These are phyloP conservation scores for Gandaritis pyraliata DNA, from an alignment of 2,888 invertebrate species.

Conservation along the genomic window DNA sequence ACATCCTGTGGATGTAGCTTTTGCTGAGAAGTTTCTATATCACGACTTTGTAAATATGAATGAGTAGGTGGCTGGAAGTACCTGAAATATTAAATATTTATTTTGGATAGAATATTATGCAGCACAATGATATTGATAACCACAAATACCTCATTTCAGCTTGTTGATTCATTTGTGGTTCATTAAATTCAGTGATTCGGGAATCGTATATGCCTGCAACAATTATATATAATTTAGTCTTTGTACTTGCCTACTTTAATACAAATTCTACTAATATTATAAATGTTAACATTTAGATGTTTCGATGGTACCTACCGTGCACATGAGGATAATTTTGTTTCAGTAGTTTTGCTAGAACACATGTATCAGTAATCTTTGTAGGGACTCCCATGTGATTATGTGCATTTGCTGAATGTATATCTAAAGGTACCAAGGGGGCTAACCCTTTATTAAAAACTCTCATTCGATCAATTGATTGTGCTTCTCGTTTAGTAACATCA, in stretches of 20 bases:
- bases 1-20: conserved; percentile 71
- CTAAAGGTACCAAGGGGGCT: conserved; percentile 39
- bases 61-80: conserved; percentile 44
- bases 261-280: too few species aligned
- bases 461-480: conserved; percentile 35
- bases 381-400: conserved; percentile 42
- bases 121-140: too few species aligned
- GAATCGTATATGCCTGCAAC: conserved; percentile 53
- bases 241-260: not conserved
- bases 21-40: conserved; percentile 47
- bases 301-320: conserved; percentile 60
- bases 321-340: conserved; percentile 58
- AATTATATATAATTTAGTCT: not conserved
- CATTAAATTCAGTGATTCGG: conserved; percentile 44
- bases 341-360: conserved; percentile 63
- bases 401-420: conserved; percentile 35
- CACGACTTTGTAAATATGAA: conserved; percentile 52
- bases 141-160: conserved; percentile 47
- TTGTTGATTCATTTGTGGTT: conserved; percentile 42
- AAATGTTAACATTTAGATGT: not conserved
- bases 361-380: conserved; percentile 56
- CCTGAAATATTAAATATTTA: conserved; percentile 42
- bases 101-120: not conserved
- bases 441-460: conserved; percentile 41
- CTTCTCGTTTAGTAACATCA: conserved; percentile 58